phyloP scores from a whole-genome alignment of 1,140 invertebrate species.

The Cotesia typhae region DNA sequence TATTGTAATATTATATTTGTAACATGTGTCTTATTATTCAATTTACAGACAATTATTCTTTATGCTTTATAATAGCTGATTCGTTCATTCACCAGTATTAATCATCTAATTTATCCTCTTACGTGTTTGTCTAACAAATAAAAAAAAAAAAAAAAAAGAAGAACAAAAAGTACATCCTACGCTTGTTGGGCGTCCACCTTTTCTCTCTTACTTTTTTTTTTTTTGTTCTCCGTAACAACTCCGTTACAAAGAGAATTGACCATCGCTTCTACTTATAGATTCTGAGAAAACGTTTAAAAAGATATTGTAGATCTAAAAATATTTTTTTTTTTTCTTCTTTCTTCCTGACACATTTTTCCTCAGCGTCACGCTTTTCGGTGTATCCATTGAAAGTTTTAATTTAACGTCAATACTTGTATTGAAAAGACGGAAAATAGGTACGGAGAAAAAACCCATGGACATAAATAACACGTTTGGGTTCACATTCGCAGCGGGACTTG shows the following conservation, averaged over 20 bases:
- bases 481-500: neutral
- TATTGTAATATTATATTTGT: slow-evolving; percentile 14
- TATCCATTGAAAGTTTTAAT: too few species aligned
- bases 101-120: slow-evolving; percentile 27
- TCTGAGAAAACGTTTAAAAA: too few species aligned
- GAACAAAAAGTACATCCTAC: slow-evolving; percentile 15
- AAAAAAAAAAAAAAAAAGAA: slow-evolving; percentile 11
- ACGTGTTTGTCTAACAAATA: slow-evolving; percentile 9
- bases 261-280: too few species aligned
- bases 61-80: slow-evolving; percentile 8
- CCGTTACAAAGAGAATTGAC: neutral
- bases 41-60: neutral
- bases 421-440: too few species aligned
- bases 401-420: too few species aligned
- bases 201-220: neutral
- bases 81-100: slow-evolving; percentile 3
- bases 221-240: neutral
- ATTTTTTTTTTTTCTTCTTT: too few species aligned
- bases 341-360: too few species aligned
- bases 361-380: too few species aligned
- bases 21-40: neutral
- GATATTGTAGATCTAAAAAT: too few species aligned
- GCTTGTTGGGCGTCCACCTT: slow-evolving; percentile 12
- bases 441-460: neutral
- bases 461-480: slow-evolving; percentile 4